Conservation (phyloP, 1,140 invertebrate genomes). For the Philopotamus ludificatus region DNA sequence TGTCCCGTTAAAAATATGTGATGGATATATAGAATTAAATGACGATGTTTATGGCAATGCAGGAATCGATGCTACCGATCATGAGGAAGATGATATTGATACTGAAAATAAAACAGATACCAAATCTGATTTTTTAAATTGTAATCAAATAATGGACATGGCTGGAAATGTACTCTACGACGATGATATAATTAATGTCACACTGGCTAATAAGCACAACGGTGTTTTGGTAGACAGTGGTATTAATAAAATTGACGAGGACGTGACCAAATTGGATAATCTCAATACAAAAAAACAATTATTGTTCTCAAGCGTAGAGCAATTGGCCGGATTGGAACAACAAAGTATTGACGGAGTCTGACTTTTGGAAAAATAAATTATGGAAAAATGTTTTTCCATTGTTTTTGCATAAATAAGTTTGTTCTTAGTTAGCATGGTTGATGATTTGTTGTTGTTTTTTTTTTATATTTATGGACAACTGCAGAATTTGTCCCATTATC, state of each 20-base stretch:
- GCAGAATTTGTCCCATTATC: no score
- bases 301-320: conserved; percentile 37
- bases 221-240: background rate
- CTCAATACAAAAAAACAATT: conserved; percentile 27
- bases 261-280: background rate
- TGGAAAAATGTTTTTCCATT: conserved; percentile 14
- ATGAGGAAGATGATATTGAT: conserved; percentile 12
- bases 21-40: conserved; percentile 5
- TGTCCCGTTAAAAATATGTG: background rate
- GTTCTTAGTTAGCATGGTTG: no score
- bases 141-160: conserved; percentile 37
- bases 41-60: conserved; percentile 1
- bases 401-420: conserved; percentile 8
- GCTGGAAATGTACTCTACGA: conserved; percentile 37
- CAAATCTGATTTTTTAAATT: conserved; percentile 6
- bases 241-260: background rate
- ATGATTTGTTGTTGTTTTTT: no score
- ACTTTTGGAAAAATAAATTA: background rate
- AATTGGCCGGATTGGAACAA: conserved; percentile 32
- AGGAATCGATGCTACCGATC: background rate
- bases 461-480: no score
- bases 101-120: background rate
- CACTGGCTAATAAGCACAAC: conserved; percentile 8
- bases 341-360: conserved; percentile 5
- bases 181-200: conserved; percentile 19